phyloP scores from a whole-genome alignment of 2,113 vertebrate genomes.

The Procavia capensis region DNA sequence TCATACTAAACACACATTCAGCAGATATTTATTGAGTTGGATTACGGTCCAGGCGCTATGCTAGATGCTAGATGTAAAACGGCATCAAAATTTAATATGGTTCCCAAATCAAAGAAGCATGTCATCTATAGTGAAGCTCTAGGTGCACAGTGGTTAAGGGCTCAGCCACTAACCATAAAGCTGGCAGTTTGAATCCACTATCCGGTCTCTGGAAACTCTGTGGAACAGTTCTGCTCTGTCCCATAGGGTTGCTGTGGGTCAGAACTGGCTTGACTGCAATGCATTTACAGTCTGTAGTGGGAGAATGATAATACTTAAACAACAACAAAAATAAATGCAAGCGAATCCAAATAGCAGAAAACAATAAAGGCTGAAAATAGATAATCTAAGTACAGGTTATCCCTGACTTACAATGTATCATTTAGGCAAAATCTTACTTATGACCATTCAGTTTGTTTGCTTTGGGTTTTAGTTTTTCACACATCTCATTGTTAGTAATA shows the following conservation, averaged over 20 bases:
- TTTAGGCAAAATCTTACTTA: not conserved
- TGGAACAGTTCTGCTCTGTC: too few relatives aligned
- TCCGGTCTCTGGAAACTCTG: too few relatives aligned
- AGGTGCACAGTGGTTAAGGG: too few relatives aligned
- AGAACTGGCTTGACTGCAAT: not conserved
- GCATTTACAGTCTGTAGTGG: not conserved
- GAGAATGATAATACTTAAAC: not conserved
- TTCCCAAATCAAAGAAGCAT: not conserved
- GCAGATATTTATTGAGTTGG: conserved; percentile 12
- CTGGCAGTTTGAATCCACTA: too few relatives aligned
- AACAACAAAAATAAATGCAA: not conserved
- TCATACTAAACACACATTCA: conserved; percentile 31
- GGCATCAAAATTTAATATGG: not conserved
- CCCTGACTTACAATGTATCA: not conserved
- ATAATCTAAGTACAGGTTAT: not conserved
- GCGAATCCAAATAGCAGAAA: not conserved
- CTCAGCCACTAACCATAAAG: too few relatives aligned
- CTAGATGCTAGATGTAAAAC: not conserved
- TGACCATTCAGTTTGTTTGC: not conserved
- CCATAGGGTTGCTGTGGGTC: too few relatives aligned
- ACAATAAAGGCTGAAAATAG: not conserved
- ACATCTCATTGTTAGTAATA: not conserved
- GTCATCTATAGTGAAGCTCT: not conserved
- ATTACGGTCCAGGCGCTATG: not conserved
- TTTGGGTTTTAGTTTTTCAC: too few relatives aligned